Base-by-base conservation (phyloP, 2,113 vertebrate genomes). In the Indicator indicator region DNA sequence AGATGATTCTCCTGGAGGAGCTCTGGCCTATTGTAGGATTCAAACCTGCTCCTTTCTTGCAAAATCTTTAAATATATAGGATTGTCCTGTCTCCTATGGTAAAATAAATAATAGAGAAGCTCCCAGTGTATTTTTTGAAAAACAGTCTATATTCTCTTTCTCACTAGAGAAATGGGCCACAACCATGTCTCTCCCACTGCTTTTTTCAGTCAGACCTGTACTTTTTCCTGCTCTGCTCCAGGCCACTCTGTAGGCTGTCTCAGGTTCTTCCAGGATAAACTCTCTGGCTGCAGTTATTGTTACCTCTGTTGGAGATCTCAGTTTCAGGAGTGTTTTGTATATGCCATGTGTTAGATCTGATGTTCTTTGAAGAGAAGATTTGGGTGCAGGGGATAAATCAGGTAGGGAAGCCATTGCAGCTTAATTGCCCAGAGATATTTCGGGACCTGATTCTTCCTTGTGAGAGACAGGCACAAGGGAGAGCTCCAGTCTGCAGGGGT, bases 301-400 rank as follows among this genome's bases (percentile, higher is more conserved):
- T 88, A 52, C 78, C 89, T 85, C 74, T 80, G 59, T 80, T 92
- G 12, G 9, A 89, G 52, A 83, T 36, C 50, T 92, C 74, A 16
- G n/a, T 33, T 33, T 92, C 28, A 67, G 67, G 73, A 84, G 52
- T 50, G 74, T 79, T 93, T 65, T 68, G 55, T 59, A 46, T 85
- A 33, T 15, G 27, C 42, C 2, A 0, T 4, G 2, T 48, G 60
- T 83, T 74, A 83, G 28, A 71, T 60, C 64, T 91, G 71, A 68
- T 83, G 67, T 78, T 64, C 42, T 93, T 64, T 77, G 75, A 80
- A 68, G 33, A 94, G 85, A 91, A 89, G 52, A 42, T 93, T 86
- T 80, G 38, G 32, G 38, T 89, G 79, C 56, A 77, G 60, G 50
- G 85, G 82, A 52, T 74, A 40, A 87, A 67, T 63, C 23, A 24